Evolutionary conservation across 2,797 vertebrate species (phyloP), one percentile per base, ranked within the genome.

Genomic region (Alosa sapidissima): DNA sequence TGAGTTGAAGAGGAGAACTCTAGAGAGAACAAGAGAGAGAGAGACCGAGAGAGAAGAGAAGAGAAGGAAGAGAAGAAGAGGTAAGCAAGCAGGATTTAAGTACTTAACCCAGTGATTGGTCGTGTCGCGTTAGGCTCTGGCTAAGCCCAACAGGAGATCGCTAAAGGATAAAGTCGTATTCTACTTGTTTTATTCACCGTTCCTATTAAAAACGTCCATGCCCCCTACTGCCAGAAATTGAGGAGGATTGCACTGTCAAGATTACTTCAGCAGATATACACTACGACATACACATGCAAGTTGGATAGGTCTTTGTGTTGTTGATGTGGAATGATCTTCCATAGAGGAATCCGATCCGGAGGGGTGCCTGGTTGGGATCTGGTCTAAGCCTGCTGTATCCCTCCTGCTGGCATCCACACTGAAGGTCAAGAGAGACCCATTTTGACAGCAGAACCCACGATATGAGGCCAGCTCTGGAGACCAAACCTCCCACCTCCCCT

Each of bases 401-500:
- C 65, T 19, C 45, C n/a, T 10, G 45, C 68, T 62, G 85, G 6
- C 36, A 82, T 65, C 60, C 60, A 65, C 24, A 28, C 36, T 47
- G 41, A 19, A 78, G 41, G 47, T 78, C 72, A 78, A 16, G 72
- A 21, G 72, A 47, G 41, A 21, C 14, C 72, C 41, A 47, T 19
- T 47, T 8, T 19, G 5, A 19, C 36, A 21, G 68, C 72, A 78
- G 16, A 36, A 45, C 41, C 36, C 55, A 91, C 85, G 87, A 94
- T 41, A 41, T 95, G 94, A 93, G 89, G 90, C 93, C 93, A 89
- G 93, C 91, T 0, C 89, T 92, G 90, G 94, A 94, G 88, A 92
- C 91, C 82, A 88, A 90, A 78, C 93, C 81, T 54, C 58, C 49
- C 86, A 88, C 91, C 0, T 87, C 89, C 84, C 90, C 84, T 84